Evolutionary conservation across 2,797 vertebrate species (phyloP).

Genomic region (Numenius phaeopus): DNA sequence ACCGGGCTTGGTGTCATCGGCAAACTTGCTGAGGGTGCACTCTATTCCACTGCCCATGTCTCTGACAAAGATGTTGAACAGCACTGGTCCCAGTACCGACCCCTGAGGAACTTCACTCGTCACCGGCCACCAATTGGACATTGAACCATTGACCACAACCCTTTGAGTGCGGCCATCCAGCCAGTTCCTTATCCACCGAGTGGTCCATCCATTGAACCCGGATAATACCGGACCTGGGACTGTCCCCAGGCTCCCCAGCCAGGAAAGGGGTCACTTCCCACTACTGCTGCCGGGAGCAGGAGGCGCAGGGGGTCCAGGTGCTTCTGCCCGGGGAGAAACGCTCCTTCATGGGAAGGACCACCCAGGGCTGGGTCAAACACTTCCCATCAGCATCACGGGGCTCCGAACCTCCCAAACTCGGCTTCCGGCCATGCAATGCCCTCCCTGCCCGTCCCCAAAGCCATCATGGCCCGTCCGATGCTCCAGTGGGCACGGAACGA

Average conservation of each 20-base stretch:
- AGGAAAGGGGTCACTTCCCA: not conserved
- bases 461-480: rapidly evolving
- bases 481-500: rapidly evolving
- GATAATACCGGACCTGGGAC: not conserved
- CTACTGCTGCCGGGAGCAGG: not conserved
- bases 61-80: too few species aligned
- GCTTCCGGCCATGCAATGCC: rapidly evolving
- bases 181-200: too few species aligned
- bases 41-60: too few species aligned
- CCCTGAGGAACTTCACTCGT: too few species aligned
- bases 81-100: too few species aligned
- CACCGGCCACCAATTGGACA: too few species aligned
- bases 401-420: not conserved
- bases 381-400: not conserved
- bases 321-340: not conserved
- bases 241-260: not conserved
- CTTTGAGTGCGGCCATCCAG: too few species aligned
- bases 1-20: too few species aligned
- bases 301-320: not conserved
- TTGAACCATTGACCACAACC: too few species aligned
- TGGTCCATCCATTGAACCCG: too few species aligned
- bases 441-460: not conserved
- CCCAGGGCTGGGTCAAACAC: not conserved
- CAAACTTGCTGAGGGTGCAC: too few species aligned
- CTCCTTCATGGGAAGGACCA: not conserved